Conservation (phyloP, 2,113 vertebrate genomes). For the Arenaria interpres region DNA sequence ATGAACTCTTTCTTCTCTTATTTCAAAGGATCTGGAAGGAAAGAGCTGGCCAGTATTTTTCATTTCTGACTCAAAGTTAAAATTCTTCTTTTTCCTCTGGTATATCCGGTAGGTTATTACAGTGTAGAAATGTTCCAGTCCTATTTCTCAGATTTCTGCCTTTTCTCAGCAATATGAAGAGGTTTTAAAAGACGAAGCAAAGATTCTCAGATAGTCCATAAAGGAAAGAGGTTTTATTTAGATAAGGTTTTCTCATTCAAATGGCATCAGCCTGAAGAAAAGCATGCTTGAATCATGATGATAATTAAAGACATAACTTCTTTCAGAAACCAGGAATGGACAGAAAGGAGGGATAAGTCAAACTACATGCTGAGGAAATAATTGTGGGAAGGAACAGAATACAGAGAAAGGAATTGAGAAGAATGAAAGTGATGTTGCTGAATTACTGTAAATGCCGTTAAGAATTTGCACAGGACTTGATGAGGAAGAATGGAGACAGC, state of each 20-base stretch:
- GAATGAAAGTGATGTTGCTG: not conserved
- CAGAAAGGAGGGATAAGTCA: not conserved
- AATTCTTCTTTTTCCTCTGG: not conserved
- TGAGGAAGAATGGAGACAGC: not conserved
- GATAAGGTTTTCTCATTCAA: not conserved
- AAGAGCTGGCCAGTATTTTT: not conserved
- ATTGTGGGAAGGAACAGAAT: not conserved
- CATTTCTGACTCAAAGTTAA: not conserved
- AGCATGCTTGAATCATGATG: not conserved
- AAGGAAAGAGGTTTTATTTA: not conserved
- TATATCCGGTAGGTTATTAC: not conserved
- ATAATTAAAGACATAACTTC: not conserved
- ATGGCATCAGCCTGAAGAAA: not conserved
- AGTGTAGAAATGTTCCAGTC: not conserved
- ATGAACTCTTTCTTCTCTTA: not conserved
- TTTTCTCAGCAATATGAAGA: not conserved
- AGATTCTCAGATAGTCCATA: not conserved
- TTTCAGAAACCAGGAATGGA: not conserved
- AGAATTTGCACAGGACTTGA: not conserved
- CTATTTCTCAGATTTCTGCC: not conserved
- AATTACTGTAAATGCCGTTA: not conserved
- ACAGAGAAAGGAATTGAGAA: not conserved
- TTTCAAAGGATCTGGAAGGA: not conserved
- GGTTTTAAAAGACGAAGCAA: not conserved
- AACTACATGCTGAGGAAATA: not conserved